Evolutionary conservation across 2,113 vertebrate genomes (phyloP).

Genomic region (Sylvietta virens): DNA sequence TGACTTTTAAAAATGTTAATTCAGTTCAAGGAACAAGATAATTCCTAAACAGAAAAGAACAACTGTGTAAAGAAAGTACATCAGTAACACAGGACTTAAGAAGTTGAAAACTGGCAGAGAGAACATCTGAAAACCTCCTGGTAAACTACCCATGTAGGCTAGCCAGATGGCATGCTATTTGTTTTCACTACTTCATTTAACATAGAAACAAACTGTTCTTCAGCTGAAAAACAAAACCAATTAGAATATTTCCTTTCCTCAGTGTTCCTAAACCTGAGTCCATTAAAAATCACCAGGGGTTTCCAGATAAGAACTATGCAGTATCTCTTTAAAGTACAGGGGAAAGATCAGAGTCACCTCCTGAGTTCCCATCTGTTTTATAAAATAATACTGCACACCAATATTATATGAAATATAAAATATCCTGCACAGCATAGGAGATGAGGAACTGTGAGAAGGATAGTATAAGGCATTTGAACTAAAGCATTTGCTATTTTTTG

Average conservation of each 20-base stretch:
- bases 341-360: constrained; percentile 5
- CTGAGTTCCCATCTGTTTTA: constrained; percentile 34
- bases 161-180: constrained; percentile 56
- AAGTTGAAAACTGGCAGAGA: background rate
- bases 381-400: background rate
- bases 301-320: background rate
- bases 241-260: constrained; percentile 35
- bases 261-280: background rate
- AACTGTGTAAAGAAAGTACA: background rate
- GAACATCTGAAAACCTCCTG: constrained; percentile 10
- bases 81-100: background rate
- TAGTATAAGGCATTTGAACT: background rate
- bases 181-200: constrained; percentile 52
- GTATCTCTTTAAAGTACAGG: background rate
- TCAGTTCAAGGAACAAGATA: background rate
- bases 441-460: background rate
- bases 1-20: background rate
- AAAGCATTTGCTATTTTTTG: background rate
- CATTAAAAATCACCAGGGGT: constrained; percentile 18
- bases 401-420: background rate
- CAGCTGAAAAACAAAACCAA: constrained; percentile 28
- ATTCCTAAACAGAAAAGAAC: background rate
- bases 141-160: constrained; percentile 11
- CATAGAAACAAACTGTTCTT: constrained; percentile 47
- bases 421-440: background rate